Evolutionary conservation across 2,113 vertebrate genomes (phyloP).

Genomic region (Numenius arquata): DNA sequence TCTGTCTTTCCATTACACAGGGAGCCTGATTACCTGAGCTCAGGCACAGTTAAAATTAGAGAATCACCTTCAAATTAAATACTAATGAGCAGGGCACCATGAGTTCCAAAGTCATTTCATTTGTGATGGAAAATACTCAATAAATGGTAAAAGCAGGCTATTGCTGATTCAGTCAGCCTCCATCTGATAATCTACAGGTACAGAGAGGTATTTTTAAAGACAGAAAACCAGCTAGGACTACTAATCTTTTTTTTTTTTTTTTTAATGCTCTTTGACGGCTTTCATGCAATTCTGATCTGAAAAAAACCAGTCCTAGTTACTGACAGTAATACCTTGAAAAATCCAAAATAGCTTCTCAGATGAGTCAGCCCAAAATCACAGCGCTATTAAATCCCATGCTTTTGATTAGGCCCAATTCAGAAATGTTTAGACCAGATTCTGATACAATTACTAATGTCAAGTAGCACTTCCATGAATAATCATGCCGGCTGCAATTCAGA

Average conservation of each 20-base stretch:
- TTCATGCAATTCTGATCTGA: background rate
- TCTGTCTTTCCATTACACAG: background rate
- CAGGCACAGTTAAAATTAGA: background rate
- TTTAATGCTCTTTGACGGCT: constrained; percentile 1
- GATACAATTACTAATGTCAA: constrained; percentile 56
- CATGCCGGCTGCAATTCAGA: constrained; percentile 2
- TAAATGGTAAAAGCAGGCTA: background rate
- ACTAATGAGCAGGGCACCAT: background rate
- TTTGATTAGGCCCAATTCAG: constrained; percentile 49
- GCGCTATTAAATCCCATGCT: constrained; percentile 32
- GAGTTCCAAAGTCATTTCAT: background rate
- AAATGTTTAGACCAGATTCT: constrained; percentile 56
- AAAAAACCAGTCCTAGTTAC: background rate
- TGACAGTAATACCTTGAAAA: constrained; percentile 55
- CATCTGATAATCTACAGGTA: background rate
- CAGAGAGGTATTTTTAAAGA: constrained; percentile 2
- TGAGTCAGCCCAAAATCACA: constrained; percentile 59
- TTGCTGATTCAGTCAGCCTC: background rate
- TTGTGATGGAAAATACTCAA: background rate
- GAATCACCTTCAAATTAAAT: background rate
- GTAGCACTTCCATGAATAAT: constrained; percentile 18
- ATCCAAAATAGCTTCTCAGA: constrained; percentile 49
- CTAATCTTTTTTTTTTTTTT: background rate
- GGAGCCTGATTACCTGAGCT: background rate
- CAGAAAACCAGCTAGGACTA: background rate